Evolutionary conservation across 2,888 invertebrate species (phyloP), one percentile per base, ranked within the genome.

Genomic region (Thymelicus sylvestris): DNA sequence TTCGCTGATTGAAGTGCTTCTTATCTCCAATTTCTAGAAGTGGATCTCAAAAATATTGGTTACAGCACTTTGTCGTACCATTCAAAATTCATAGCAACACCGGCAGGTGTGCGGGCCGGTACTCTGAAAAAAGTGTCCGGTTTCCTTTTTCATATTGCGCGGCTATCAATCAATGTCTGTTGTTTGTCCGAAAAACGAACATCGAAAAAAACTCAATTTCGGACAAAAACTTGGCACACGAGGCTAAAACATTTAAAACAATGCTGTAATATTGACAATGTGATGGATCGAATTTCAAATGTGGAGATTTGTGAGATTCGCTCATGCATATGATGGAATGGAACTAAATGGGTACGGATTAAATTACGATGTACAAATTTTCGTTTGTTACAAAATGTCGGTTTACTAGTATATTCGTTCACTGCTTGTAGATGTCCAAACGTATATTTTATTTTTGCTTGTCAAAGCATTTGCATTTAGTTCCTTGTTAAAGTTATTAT

Each of bases 121-220:
- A 38, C 67, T 19, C 48, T 60, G 44, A 65, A 60, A 44, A 66
- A 71, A 71, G 61, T 70, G 60, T 66, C 52, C 59, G 48, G 63
- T 69, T 47, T 74, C 62, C 63, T 72, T 73, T 79, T 78, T 77
- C 79, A 78, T 77, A 79, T 78, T 77, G 77, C 69, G 71, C 61
- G 60, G 70, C 73, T 69, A 81, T 82, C 81, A 79, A 80, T 82
- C 82, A 82, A 77, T 77, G 80, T 80, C 80, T 74, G 74, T 73
- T 75, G 72, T 75, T 76, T 74, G 72, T 70, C 67, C 68, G 73
- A 72, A 73, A 76, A 74, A 75, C 68, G 67, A 66, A 75, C 75
- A 63, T 70, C 31, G 66, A 67, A 72, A 75, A 31, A 75, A 73
- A 71, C 65, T 61, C 70, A 61, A 70, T 70, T 65, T 65, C 60